Evolutionary conservation across 2,797 vertebrate species (phyloP).

Genomic region (Coluber constrictor): DNA sequence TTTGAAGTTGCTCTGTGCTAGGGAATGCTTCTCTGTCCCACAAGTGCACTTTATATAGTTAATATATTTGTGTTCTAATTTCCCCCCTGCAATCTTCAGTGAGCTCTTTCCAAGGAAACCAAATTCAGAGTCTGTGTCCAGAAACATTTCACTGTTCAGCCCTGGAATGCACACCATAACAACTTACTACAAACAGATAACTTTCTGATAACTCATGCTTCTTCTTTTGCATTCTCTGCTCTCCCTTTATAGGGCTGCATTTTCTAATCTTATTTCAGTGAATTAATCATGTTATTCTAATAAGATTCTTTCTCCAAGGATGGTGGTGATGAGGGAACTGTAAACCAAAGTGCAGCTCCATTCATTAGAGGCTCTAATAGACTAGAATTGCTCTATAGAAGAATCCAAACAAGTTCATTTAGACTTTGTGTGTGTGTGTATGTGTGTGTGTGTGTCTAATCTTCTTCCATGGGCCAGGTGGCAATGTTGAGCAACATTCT

Average conservation of each 20-base stretch:
- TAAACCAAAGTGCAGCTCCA: neutral
- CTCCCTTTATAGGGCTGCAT: neutral
- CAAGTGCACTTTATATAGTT: neutral
- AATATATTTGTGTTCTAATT: neutral
- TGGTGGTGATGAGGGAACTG: neutral
- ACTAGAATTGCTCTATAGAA: neutral
- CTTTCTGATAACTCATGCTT: neutral
- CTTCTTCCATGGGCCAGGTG: neutral
- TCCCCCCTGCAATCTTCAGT: neutral
- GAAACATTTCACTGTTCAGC: neutral
- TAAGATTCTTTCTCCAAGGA: neutral
- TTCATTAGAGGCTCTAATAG: neutral
- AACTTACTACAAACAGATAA: neutral
- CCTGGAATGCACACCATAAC: neutral
- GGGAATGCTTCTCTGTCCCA: neutral
- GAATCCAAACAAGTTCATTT: neutral
- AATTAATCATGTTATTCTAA: neutral
- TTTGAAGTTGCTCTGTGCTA: neutral
- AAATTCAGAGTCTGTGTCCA: neutral
- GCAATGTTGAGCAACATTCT: neutral
- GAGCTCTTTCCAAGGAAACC: neutral
- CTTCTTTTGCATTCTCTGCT: neutral
- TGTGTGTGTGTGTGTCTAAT: neutral
- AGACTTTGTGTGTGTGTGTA: neutral
- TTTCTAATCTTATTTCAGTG: neutral